Evolutionary conservation across 92 coral and sea anemone species (phyloP).

Genomic region (Virgularia gustaviana): DNA sequence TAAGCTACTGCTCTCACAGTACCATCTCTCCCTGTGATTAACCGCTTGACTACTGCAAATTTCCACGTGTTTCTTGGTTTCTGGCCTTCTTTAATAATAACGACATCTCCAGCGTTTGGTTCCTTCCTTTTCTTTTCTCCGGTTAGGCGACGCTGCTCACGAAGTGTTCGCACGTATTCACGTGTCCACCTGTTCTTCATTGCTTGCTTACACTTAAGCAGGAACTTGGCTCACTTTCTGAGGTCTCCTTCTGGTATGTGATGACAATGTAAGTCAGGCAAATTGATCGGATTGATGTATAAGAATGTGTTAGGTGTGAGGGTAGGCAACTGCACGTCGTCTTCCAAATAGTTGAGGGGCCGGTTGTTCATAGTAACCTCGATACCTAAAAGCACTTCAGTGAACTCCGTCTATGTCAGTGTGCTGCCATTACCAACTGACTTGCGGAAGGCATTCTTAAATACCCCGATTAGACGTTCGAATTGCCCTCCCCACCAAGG

Average conservation of each 20-base stretch:
- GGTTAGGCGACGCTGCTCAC: slow-evolving; percentile 32
- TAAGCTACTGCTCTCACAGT: slow-evolving; percentile 40
- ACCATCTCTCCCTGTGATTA: slow-evolving; percentile 37
- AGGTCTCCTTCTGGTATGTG: slow-evolving; percentile 29
- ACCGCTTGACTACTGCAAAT: slow-evolving; percentile 13
- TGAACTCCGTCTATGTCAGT: too few relatives aligned
- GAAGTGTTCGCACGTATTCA: slow-evolving; percentile 49
- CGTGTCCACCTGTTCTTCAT: slow-evolving; percentile 51
- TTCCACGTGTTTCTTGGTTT: slow-evolving; percentile 45
- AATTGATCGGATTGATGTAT: slow-evolving; percentile 32
- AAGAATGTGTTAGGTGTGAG: slow-evolving; percentile 55
- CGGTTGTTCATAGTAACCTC: too few relatives aligned
- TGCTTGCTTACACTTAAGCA: slow-evolving; percentile 36
- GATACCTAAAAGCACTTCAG: too few relatives aligned
- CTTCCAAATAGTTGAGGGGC: too few relatives aligned
- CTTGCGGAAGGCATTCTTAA: too few relatives aligned
- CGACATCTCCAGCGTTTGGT: slow-evolving; percentile 46
- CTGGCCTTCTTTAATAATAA: slow-evolving; percentile 32
- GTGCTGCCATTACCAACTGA: too few relatives aligned
- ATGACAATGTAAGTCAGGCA: slow-evolving; percentile 45
- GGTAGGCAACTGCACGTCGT: background rate
- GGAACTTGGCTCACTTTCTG: slow-evolving; percentile 43
- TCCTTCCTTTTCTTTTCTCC: slow-evolving; percentile 34
- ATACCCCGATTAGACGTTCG: too few relatives aligned
- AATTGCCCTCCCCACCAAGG: too few relatives aligned